Base-by-base conservation (phyloP, 2,113 vertebrate genomes). In the Aptenodytes patagonicus region DNA sequence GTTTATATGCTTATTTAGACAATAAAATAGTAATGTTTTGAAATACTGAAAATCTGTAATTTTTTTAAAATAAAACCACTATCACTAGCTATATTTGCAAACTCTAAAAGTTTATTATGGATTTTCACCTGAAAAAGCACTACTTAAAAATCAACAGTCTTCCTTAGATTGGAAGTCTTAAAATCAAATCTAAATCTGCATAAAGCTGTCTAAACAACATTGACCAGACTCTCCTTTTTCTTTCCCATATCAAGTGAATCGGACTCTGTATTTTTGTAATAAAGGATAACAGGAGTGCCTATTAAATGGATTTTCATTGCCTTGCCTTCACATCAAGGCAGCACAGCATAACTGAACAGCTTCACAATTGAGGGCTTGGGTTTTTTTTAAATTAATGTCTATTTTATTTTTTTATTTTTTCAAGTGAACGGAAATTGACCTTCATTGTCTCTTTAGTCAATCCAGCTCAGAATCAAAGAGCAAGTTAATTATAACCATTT, bases 401-500 rank as follows among this genome's bases (percentile, higher is more conserved):
- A 83, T 91, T 95, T 61, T 40, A 26, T 69, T 94, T 88, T 94
- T 82, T 83, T 55, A 32, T 79, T 82, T 96, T 96, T 95, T 94
- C 89, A 88, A 96, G 92, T 96, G 97, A 97, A 96, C 90, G 62
- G 93, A 97, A 97, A 95, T 93, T 96, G 94, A 98, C 96, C 96
- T 97, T 92, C 96, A 84, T 96, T 94, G 93, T 93, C 90, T 97
- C 83, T 95, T 97, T 89, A 96, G 94, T 97, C 96, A 96, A 77
- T 78, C 93, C 64, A 85, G 81, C 88, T 97, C 91, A 97, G 87
- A 97, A 97, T 97, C 97, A 97, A 96, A 97, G 92, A 97, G 89
- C 86, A 96, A 93, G 92, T 97, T 96, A 98, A 98, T 98, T 98
- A 98, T 93, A 96, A 93, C 91, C 94, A 97, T 98, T 98, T 96